Conservation (phyloP, 2,888 invertebrate genomes). For the Aricia artaxerxes region DNA sequence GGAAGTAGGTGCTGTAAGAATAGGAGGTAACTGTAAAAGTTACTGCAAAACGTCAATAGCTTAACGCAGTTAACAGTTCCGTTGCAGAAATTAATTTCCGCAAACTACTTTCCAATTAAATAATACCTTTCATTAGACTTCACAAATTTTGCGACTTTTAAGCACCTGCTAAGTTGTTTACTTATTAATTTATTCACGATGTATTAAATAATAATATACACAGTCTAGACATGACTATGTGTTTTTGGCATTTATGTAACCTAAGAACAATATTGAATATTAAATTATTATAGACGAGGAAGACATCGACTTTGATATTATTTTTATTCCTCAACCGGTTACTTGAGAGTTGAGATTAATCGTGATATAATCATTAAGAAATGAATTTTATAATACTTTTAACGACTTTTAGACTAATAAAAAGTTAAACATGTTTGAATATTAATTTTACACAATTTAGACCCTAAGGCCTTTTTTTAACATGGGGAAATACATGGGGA, state of each 20-base stretch:
- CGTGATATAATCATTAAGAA: constrained; percentile 3
- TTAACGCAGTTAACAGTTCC: neutral
- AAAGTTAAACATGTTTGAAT: neutral
- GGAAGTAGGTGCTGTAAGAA: neutral
- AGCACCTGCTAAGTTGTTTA: neutral
- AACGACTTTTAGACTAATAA: neutral
- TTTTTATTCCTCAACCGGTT: neutral
- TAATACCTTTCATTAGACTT: neutral
- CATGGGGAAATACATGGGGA: no score
- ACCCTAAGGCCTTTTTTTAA: neutral
- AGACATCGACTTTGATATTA: neutral
- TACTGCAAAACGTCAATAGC: constrained; percentile 8
- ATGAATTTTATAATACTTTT: neutral
- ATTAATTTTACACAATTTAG: neutral
- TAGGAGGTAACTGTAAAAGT: constrained; percentile 5
- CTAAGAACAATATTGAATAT: constrained; percentile 6
- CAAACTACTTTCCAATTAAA: neutral
- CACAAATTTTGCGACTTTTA: neutral
- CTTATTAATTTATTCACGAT: constrained; percentile 6
- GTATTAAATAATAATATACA: constrained; percentile 2
- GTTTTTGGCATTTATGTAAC: constrained; percentile 5
- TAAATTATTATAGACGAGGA: neutral
- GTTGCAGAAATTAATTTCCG: neutral
- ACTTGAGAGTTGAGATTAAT: neutral
- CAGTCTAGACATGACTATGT: constrained; percentile 11